phyloP scores from a whole-genome alignment of 2,797 vertebrate species.

The Clarias fuscus region DNA sequence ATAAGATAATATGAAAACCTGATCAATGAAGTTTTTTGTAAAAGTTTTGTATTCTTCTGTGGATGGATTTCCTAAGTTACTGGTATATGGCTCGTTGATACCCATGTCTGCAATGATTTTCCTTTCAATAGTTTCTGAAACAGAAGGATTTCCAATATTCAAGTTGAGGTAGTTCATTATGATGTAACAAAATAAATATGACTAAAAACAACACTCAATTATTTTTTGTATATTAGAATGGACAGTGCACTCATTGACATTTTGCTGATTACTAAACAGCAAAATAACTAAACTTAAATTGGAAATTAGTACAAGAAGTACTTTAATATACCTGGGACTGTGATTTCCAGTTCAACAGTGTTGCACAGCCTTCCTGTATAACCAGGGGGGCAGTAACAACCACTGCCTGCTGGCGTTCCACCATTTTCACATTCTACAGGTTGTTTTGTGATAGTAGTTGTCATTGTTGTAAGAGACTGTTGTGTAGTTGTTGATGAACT shows the following conservation, averaged over 20 bases:
- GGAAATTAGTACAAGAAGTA: neutral
- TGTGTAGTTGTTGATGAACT: neutral
- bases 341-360: neutral
- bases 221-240: neutral
- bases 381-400: slow-evolving; percentile 32
- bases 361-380: slow-evolving; percentile 29
- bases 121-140: slow-evolving; percentile 42
- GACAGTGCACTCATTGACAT: neutral
- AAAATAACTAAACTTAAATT: neutral
- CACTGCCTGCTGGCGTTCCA: slow-evolving; percentile 35
- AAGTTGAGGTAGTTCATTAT: neutral
- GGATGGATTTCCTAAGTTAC: fast-evolving
- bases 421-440: slow-evolving; percentile 43
- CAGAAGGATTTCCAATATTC: neutral
- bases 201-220: neutral
- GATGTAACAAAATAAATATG: neutral
- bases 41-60: neutral
- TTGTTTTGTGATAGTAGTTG: neutral
- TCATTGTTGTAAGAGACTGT: neutral
- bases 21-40: neutral
- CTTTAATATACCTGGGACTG: slow-evolving; percentile 26
- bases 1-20: slow-evolving; percentile 29
- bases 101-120: slow-evolving; percentile 15
- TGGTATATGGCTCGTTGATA: neutral
- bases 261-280: neutral